Evolutionary conservation across 2,797 vertebrate genomes (phyloP).

Genomic region (Phoxinus dragarum): DNA sequence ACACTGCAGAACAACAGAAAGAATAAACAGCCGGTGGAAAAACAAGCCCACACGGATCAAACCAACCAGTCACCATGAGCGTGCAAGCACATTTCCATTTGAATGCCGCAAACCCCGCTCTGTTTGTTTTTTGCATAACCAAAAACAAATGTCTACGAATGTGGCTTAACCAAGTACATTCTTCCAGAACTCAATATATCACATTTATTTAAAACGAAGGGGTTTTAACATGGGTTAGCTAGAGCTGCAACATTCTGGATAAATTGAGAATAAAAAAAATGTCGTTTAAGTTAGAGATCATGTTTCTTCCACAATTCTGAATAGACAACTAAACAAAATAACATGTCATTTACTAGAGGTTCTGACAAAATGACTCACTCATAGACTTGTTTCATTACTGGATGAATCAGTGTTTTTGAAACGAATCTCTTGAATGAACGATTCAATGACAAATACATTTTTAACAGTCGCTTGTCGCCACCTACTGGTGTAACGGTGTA

Average conservation of each 20-base stretch:
- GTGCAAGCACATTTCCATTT: background rate
- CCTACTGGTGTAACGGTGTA: background rate
- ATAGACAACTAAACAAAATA: background rate
- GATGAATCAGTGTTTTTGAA: background rate
- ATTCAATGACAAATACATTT: background rate
- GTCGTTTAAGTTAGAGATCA: background rate
- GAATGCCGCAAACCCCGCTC: background rate
- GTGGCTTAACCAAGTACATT: background rate
- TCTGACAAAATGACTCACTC: background rate
- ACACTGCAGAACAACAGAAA: slow-evolving; percentile 74
- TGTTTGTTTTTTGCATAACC: background rate
- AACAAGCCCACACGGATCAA: background rate
- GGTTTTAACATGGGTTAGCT: background rate
- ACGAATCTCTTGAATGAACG: background rate
- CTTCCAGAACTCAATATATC: background rate
- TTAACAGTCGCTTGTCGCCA: background rate
- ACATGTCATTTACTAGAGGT: background rate
- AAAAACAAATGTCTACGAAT: background rate
- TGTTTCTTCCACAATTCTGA: background rate
- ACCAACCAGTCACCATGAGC: background rate
- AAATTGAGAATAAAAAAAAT: accelerated
- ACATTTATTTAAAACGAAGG: background rate
- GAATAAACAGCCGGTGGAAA: background rate
- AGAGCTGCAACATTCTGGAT: background rate
- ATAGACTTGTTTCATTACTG: background rate